These are phyloP conservation scores for Hydropotes inermis DNA, from an alignment of 2,113 vertebrate genomes.

Conservation along the genomic window DNA sequence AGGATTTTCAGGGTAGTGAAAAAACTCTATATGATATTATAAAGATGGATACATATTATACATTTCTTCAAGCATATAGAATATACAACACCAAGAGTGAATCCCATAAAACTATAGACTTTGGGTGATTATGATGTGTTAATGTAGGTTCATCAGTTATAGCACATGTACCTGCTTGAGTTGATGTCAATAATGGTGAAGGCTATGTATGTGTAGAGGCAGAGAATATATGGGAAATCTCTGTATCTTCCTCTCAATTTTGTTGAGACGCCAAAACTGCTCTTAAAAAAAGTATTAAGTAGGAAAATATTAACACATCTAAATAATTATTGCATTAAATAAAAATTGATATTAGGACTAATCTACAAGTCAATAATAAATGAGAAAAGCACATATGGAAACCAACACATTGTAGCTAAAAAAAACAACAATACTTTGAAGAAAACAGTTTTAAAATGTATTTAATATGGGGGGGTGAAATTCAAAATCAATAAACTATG, in stretches of 20 bases:
- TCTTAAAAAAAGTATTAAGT: not conserved
- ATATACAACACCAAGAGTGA: not conserved
- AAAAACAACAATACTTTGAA: not conserved
- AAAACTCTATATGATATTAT: not conserved
- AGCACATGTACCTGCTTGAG: not conserved
- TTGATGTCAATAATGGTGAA: not conserved
- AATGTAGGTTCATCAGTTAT: not conserved
- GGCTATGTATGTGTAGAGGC: not conserved
- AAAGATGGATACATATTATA: not conserved
- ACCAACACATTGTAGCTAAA: not conserved
- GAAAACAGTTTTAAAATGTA: not conserved
- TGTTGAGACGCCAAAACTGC: not conserved
- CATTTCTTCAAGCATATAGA: not conserved
- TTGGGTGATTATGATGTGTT: not conserved
- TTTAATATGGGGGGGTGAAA: too few relatives aligned
- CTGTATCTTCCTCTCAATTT: not conserved
- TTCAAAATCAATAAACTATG: not conserved
- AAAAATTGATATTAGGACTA: not conserved
- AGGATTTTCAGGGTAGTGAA: not conserved
- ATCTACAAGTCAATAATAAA: not conserved
- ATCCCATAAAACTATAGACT: not conserved
- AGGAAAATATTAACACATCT: not conserved
- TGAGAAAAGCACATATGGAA: not conserved
- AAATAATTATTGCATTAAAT: not conserved
- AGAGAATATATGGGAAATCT: not conserved